Base-by-base conservation (phyloP, 2,888 invertebrate genomes). In the Tromatobia lineatoria region DNA sequence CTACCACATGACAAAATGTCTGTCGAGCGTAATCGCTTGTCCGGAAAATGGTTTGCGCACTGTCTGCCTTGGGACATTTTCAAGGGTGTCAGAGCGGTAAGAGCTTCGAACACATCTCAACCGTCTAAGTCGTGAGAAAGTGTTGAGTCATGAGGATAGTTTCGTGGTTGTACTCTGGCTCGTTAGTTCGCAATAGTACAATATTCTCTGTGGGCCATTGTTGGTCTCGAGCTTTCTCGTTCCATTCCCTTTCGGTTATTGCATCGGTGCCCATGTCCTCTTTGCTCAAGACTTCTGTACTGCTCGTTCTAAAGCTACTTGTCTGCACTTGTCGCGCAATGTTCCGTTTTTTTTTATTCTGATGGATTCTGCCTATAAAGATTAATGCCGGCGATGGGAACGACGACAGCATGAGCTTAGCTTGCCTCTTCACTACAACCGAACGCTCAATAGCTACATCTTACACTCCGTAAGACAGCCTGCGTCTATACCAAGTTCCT, bases 111-210 rank as follows among this genome's bases (percentile, higher is more conserved):
- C 73, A 77, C 80, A 57, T 69, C 29, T 54, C 25, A 42, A 8
- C 57, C 25, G 38, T 64, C 64, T 38, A 42, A 34, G 42, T 77
- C 29, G 20, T 47, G 75, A 82, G 84, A 85, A 87, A 87, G 82
- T 82, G 84, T 82, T 87, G 85, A 87, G 75, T 78, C 82, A 84
- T 54, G 42, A 34, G 61, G 74, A 82, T 84, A 84, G 82, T 87
- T 80, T 80, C 76, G 84, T 69, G 87, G 87, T 83, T 83, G 77
- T 78, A 80, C 61, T 66, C 67, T 71, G 70, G 83, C 83, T 85
- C 87, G 85, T 87, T 84, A 85, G 85, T 80, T 77, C 74, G 69
- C 50, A 74, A 82, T 80, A 66, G 85, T 80, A 82, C 86, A 83
- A 86, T 86, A 85, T 86, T 85, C 86, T 80, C 80, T 50, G 64